Evolutionary conservation across 2,113 vertebrate genomes (phyloP), one percentile per base, ranked within the genome.

Genomic region (Perca schrenkii): DNA sequence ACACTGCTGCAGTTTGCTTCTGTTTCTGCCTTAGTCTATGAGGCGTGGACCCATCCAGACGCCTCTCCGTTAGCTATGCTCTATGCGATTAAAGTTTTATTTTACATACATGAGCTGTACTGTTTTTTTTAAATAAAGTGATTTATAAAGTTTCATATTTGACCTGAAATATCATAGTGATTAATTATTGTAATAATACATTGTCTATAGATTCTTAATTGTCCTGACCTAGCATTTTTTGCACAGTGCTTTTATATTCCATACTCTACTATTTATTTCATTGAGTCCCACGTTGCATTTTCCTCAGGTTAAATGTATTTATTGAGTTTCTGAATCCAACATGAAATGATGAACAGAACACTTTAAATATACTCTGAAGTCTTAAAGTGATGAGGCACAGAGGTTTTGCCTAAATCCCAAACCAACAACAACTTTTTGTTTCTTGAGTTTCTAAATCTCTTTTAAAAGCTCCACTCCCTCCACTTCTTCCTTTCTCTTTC

Each of bases 381-480:
- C 0, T 0, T 1, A 0, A 57, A 77, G 6, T 56, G 2, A 75
- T 14, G 25, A 67, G 31, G 22, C 34, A 56, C 61, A 57, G 8
- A 72, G 36, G 16, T 8, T 82, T 74, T 0, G 21, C 7, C 49
- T 5, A 3, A 84, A 43, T 49, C n/a, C 12, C 36, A 28, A 36
- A 67, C 19, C 61, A 43, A 34, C 7, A 63, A 74, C 3, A 56
- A 28, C 56, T 50, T 16, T 57, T 58, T 6, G 34, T 34, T 46
- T 79, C 15, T 53, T 57, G 53, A 34, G 34, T 34, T 46, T 79
- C 15, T 53, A 14, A 34, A 40, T 71, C 36, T 61, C 68, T 49
- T 64, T 57, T 25, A 52, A 46, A 50, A 53, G 69, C 62, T 58
- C 14, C 8, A 7, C 53, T 77, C 36, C 46, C 57, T 64, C 34